These are phyloP conservation scores for Nomada fucata DNA, from an alignment of 2,888 invertebrate genomes.

Conservation along the genomic window DNA sequence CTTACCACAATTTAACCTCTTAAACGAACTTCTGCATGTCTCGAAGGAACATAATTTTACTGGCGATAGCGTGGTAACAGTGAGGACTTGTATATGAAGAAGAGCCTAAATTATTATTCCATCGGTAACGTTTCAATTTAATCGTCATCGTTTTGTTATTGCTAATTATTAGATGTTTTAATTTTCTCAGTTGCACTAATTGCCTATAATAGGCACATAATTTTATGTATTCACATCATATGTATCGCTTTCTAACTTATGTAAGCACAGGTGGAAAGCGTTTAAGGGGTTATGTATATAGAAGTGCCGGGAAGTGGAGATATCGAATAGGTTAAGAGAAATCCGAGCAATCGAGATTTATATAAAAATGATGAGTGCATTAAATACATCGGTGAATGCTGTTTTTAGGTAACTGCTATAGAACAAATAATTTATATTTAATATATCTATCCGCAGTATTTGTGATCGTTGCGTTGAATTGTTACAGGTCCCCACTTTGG, in stretches of 20 bases:
- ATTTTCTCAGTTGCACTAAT: too few relatives aligned
- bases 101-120: too few relatives aligned
- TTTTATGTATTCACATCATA: neutral
- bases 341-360: neutral
- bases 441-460: conserved; percentile 22
- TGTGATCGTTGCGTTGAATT: neutral
- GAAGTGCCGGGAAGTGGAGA: neutral
- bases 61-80: neutral
- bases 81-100: neutral
- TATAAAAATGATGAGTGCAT: conserved; percentile 30
- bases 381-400: conserved; percentile 24
- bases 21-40: neutral
- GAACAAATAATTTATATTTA: conserved; percentile 15
- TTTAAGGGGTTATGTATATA: conserved; percentile 4
- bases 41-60: neutral
- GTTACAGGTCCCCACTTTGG: conserved; percentile 36
- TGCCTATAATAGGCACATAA: neutral
- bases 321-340: neutral
- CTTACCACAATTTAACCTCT: too few relatives aligned
- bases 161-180: too few relatives aligned
- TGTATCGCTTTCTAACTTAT: neutral
- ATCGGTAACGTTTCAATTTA: too few relatives aligned
- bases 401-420: conserved; percentile 37
- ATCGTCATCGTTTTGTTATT: too few relatives aligned
- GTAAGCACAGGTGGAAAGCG: neutral